Conservation (phyloP, 1,140 invertebrate genomes). For the Ooceraea biroi region DNA sequence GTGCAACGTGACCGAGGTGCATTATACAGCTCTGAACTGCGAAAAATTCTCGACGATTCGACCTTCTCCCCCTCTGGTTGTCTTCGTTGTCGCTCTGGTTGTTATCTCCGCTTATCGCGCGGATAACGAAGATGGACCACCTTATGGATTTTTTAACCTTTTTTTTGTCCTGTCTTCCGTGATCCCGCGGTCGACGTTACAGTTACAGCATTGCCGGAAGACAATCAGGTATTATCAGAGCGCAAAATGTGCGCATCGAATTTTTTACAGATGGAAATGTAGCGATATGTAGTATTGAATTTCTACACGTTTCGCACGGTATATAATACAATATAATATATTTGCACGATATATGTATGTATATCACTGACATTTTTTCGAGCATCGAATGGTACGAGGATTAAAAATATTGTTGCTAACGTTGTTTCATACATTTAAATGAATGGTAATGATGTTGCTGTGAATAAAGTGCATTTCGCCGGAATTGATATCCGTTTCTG, state of each 20-base stretch:
- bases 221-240: background rate
- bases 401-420: conserved; percentile 38
- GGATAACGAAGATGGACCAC: background rate
- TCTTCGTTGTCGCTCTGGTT: conserved; percentile 16
- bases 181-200: background rate
- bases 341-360: background rate
- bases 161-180: too few relatives aligned
- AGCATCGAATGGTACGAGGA: background rate
- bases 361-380: background rate
- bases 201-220: background rate
- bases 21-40: conserved; percentile 36
- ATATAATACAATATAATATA: too few relatives aligned
- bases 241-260: background rate
- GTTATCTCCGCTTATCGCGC: conserved; percentile 36
- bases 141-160: background rate
- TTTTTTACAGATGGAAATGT: background rate
- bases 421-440: conserved; percentile 26
- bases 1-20: conserved; percentile 42
- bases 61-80: background rate
- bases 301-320: too few relatives aligned
- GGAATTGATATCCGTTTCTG: conserved; percentile 55
- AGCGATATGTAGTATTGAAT: background rate
- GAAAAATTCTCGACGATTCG: conserved; percentile 32
- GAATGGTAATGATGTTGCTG: background rate
- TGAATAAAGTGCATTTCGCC: background rate